These are phyloP conservation scores for Prionailurus bengalensis DNA, from an alignment of 2,113 vertebrate genomes.

Conservation along the genomic window DNA sequence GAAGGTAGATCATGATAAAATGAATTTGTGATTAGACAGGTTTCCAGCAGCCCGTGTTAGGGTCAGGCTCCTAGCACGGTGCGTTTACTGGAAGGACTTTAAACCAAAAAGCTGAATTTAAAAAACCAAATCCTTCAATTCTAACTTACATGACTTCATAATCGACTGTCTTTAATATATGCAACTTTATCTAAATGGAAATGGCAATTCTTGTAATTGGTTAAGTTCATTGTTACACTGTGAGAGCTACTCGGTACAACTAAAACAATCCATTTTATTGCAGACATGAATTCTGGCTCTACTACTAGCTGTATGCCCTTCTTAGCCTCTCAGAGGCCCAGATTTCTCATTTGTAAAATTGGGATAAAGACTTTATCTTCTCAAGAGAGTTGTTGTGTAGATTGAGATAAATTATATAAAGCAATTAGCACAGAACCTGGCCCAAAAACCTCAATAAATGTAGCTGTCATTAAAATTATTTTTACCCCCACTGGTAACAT, in stretches of 20 bases:
- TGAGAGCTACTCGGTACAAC: not conserved
- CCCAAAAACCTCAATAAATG: conserved; percentile 63
- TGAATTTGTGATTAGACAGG: not conserved
- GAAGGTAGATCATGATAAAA: not conserved
- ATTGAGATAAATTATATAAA: conserved; percentile 51
- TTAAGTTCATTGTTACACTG: not conserved
- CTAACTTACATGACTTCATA: not conserved
- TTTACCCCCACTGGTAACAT: conserved; percentile 12
- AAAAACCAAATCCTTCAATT: not conserved
- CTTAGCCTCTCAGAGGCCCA: not conserved
- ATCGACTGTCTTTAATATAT: not conserved
- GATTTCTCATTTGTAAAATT: conserved; percentile 53
- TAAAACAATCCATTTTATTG: not conserved
- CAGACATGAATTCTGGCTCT: not conserved
- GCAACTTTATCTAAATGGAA: conserved; percentile 17
- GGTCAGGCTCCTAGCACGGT: not conserved
- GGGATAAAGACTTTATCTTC: conserved; percentile 38
- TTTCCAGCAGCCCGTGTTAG: not conserved
- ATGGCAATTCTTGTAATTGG: not conserved
- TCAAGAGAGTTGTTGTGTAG: conserved; percentile 35
- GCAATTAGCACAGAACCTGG: conserved; percentile 47
- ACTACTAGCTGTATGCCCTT: not conserved
- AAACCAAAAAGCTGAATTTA: not conserved
- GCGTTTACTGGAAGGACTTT: not conserved
- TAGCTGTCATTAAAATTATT: conserved; percentile 47